These are phyloP conservation scores for Oreonectes daqikongensis DNA, from an alignment of 2,797 vertebrate genomes.

Conservation along the genomic window DNA sequence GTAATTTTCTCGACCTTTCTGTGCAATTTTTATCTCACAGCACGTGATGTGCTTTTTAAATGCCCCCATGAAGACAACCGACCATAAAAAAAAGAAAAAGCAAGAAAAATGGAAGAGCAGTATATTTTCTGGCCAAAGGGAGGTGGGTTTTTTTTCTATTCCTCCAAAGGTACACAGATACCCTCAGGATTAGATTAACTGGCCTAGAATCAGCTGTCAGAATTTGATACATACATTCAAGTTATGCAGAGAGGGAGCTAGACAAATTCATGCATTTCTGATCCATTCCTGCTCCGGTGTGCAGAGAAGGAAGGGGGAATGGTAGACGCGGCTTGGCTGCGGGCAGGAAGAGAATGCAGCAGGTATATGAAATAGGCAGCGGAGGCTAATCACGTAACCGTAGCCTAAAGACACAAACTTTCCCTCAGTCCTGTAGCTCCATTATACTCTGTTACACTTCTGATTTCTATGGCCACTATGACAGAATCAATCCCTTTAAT, in stretches of 20 bases:
- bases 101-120: constrained; percentile 59
- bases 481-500: constrained; percentile 15
- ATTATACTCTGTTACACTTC: constrained; percentile 29
- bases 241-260: constrained; percentile 77
- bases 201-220: constrained; percentile 78
- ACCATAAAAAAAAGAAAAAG: constrained; percentile 54
- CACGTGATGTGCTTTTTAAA: constrained; percentile 76
- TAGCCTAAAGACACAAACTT: constrained; percentile 49
- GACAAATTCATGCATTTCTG: constrained; percentile 79
- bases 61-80: constrained; percentile 71
- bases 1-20: constrained; percentile 72
- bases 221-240: constrained; percentile 78
- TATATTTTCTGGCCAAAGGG: constrained; percentile 66
- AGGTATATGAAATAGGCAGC: constrained; percentile 73
- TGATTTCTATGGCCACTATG: constrained; percentile 36
- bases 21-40: constrained; percentile 54
- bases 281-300: constrained; percentile 58
- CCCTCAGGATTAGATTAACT: constrained; percentile 79
- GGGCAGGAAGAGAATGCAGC: constrained; percentile 68
- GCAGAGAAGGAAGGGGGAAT: constrained; percentile 41
- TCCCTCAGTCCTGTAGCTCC: constrained; percentile 28
- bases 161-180: constrained; percentile 72
- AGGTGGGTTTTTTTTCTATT: constrained; percentile 59
- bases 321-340: constrained; percentile 62
- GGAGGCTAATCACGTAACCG: constrained; percentile 66